These are phyloP conservation scores for Mayetiola destructor DNA, from an alignment of 2,888 invertebrate species.

Conservation along the genomic window DNA sequence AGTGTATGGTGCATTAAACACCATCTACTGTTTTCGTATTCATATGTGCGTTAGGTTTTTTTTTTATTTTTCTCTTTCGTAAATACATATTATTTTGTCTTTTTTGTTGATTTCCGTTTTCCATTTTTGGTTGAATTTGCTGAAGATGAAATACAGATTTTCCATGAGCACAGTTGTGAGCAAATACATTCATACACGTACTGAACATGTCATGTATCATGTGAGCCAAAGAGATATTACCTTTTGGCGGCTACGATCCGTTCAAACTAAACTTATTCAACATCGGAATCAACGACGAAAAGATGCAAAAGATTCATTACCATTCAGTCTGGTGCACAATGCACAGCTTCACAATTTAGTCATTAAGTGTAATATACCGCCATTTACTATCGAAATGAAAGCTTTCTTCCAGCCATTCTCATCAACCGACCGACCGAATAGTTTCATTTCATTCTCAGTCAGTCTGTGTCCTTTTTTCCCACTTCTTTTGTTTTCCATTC, in stretches of 20 bases:
- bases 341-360: too few relatives aligned
- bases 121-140: slow-evolving; percentile 2
- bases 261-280: too few relatives aligned
- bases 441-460: too few relatives aligned
- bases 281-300: slow-evolving; percentile 1
- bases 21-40: slow-evolving; percentile 12
- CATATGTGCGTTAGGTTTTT: slow-evolving; percentile 4
- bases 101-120: too few relatives aligned
- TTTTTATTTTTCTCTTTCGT: not conserved
- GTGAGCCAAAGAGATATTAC: too few relatives aligned
- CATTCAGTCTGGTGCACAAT: slow-evolving; percentile 3
- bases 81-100: too few relatives aligned
- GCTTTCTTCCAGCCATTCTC: too few relatives aligned
- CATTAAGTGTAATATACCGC: slow-evolving; percentile 1
- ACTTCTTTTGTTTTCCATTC: not conserved
- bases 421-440: too few relatives aligned
- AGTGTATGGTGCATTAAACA: not conserved
- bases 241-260: too few relatives aligned
- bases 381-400: not conserved
- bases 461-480: not conserved
- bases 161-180: too few relatives aligned
- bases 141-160: slow-evolving; percentile 9
- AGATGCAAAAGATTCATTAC: slow-evolving; percentile 8
- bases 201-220: too few relatives aligned
- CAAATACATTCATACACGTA: too few relatives aligned